Evolutionary conservation across 2,113 vertebrate genomes (phyloP), one percentile per base, ranked within the genome.

Genomic region (Donacobius atricapilla): DNA sequence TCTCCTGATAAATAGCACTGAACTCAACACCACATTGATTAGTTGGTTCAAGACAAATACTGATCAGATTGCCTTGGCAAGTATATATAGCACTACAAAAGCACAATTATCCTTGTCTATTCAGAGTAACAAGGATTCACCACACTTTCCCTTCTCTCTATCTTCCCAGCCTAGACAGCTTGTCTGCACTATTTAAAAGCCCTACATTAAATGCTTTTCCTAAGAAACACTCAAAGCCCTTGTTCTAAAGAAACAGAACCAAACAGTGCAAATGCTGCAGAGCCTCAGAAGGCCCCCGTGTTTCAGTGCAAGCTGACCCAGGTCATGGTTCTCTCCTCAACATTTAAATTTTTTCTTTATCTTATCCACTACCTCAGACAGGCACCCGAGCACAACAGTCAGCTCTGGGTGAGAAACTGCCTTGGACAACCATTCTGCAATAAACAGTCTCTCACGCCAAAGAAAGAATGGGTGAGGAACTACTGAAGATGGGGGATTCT

Each of bases 11-110:
- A 97, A 94, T 64, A 94, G 86, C 86, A 83, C 40, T 73, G 72
- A 91, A 94, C 76, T 95, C 94, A 94, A 89, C 83, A 90, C 83
- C 89, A 87, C 95, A 91, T 81, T 90, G 89, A 97, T 97, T 73
- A 96, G 76, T 21, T 56, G 69, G 72, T 78, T 95, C 72, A 94
- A 95, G 94, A 92, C 94, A 92, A 91, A 94, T 89, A 87, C 86
- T 53, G 94, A 90, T 92, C 86, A n/a, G 69, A 90, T 84, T 95
- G 94, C 91, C 76, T 93, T 95, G 91, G 89, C 90, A 95, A 95
- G 93, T 73, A 78, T n/a, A 81, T 51, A 87, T 25, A 77, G 79
- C 79, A 44, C 76, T 58, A 73, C 90, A 73, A 69, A 90, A 89
- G 83, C 58, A 92, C 83, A 70, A 78, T 68, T 84, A 90, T 14